A percentile compares a stretch with the other conserved stretches of the same genome.
Evolutionary conservation across 2,888 invertebrate genomes (phyloP).

Genomic region (Halictus ligatus): DNA sequence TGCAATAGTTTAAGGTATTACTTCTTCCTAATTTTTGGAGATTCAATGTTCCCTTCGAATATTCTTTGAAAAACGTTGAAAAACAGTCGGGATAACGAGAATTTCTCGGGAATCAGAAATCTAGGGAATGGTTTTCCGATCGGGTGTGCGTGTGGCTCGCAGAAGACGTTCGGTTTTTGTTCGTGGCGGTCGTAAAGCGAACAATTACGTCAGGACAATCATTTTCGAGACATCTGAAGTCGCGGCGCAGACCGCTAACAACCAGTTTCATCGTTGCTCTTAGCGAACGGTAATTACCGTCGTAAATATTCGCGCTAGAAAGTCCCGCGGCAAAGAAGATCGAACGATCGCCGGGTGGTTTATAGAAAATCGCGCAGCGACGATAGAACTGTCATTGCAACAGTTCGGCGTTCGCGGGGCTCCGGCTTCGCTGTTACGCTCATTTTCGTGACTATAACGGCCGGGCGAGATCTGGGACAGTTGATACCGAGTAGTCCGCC

Average conservation of each 20-base stretch:
- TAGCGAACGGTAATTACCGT: conserved; percentile 2
- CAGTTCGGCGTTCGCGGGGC: conserved; percentile 36
- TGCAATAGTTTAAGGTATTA: background rate
- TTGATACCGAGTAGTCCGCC: conserved; percentile 49
- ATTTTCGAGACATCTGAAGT: background rate
- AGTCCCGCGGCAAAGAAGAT: conserved; percentile 17
- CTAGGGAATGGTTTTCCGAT: background rate
- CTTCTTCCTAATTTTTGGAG: background rate
- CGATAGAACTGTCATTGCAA: conserved; percentile 54
- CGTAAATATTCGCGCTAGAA: conserved; percentile 31
- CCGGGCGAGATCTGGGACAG: conserved; percentile 61
- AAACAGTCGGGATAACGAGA: no score
- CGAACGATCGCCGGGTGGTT: conserved; percentile 15
- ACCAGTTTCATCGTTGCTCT: conserved; percentile 6
- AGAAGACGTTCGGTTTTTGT: background rate
- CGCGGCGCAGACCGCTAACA: background rate
- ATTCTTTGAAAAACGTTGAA: no score
- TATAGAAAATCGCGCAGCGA: conserved; percentile 39
- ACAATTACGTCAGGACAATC: background rate
- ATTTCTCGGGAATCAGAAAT: background rate
- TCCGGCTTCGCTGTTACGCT: conserved; percentile 58
- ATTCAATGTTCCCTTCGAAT: no score
- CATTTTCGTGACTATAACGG: conserved; percentile 57
- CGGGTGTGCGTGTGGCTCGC: background rate
- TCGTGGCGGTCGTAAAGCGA: background rate